Evolutionary conservation across 1,140 invertebrate genomes (phyloP), one percentile per base, ranked within the genome.

Genomic region (Papilio xuthus): DNA sequence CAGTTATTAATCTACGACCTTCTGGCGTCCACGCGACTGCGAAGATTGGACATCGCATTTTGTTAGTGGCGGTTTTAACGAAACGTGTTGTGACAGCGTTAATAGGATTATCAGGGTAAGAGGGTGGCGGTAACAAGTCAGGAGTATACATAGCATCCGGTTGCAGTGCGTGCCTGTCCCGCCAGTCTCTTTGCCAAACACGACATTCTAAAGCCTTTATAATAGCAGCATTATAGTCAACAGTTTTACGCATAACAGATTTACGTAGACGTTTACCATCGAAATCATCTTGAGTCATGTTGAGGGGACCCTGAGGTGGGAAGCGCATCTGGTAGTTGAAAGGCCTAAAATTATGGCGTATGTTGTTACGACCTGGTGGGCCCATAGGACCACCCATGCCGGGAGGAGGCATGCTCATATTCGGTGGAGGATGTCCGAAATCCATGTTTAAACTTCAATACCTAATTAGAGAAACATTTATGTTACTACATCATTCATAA

Each of bases 11-110:
- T 81, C 99, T 95, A 79, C 99, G 96, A 26, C 99, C 99, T 94
- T 99, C 99, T 3, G 99, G 99, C 8, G 99, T 99, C 99, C 99
- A 99, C 9, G 98, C 98, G 90, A 99, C 97, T 88, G 98, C 98
- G 94, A 99, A 99, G 82, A 99, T 99, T 0, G 99, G 99, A 95
- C 99, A 99, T 85, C 99, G 96, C 96, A 99, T 99, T 96, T 99
- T 99, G 94, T 99, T 99, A 67, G 99, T 99, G 12, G 99, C 99
- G 41, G 99, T 99, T 93, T 99, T 98, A 1, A 99, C 98, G 94
- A 99, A 99, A 86, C 97, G 95, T 20, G 99, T 99, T 4, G 98
- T 99, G 4, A 99, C 98, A 85, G 98, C 97, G 95, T 99, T 99
- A 79, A 98, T 98, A 7, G 99, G 98, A 94, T 99, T 99, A 89